Evolutionary conservation across 2,113 vertebrate genomes (phyloP).

Genomic region (Arvicanthis niloticus): DNA sequence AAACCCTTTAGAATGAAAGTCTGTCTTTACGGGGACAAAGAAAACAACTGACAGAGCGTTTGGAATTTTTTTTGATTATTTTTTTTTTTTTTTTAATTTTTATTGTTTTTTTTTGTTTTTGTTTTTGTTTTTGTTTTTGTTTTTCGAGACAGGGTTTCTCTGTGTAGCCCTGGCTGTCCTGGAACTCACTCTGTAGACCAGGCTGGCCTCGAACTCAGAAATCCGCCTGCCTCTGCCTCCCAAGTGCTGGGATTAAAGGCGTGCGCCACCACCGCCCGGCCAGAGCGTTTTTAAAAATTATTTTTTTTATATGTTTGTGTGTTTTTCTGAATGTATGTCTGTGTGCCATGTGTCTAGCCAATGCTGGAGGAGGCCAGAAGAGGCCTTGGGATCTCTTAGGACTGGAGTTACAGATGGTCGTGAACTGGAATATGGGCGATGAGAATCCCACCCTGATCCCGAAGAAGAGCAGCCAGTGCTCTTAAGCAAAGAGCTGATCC

Average conservation of each 20-base stretch:
- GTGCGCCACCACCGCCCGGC: too few species aligned
- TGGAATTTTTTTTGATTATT: too few species aligned
- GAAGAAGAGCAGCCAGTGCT: not conserved
- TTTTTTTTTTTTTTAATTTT: not conserved
- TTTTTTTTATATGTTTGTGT: not conserved
- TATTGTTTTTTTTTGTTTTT: too few species aligned
- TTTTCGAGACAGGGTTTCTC: too few species aligned
- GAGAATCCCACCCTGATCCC: not conserved
- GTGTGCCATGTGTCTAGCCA: not conserved
- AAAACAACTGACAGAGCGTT: not conserved
- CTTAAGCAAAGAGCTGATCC: not conserved
- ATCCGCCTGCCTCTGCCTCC: too few species aligned
- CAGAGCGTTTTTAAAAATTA: too few species aligned
- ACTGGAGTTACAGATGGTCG: not conserved
- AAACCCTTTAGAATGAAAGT: conserved; percentile 58
- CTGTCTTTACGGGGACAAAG: conserved; percentile 36
- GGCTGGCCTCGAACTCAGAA: too few species aligned
- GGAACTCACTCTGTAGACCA: too few species aligned
- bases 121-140: too few species aligned
- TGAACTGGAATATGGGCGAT: too few species aligned
- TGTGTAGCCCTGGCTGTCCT: too few species aligned
- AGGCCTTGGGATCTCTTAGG: not conserved
- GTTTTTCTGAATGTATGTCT: not conserved
- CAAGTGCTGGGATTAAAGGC: too few species aligned
- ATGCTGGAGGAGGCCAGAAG: not conserved